Conservation (phyloP, 1,140 invertebrate species). For the Idris sp. region DNA sequence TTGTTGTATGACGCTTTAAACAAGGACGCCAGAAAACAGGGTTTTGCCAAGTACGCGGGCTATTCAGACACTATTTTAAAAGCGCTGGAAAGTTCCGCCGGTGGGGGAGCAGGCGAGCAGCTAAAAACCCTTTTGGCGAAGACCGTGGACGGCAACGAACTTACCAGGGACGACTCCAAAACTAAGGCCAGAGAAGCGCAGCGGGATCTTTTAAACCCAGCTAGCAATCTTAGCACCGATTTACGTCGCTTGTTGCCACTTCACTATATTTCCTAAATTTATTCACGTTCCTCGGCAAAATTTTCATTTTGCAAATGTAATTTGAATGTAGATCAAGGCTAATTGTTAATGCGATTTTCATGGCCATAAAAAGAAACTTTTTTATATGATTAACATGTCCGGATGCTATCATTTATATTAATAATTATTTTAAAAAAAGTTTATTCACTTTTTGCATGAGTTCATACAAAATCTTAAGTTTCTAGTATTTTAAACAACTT, state of each 20-base stretch:
- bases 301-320: constrained; percentile 6
- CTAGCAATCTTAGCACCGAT: constrained; percentile 67
- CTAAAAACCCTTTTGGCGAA: constrained; percentile 69
- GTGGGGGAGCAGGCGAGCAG: constrained; percentile 69
- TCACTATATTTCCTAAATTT: constrained; percentile 60
- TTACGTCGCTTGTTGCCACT: constrained; percentile 68
- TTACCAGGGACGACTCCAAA: constrained; percentile 71
- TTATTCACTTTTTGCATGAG: too few species aligned
- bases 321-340: constrained; percentile 9
- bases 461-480: too few species aligned
- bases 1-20: constrained; percentile 70
- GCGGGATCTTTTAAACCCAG: constrained; percentile 65
- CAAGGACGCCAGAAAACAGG: constrained; percentile 74
- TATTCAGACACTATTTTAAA: constrained; percentile 70
- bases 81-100: constrained; percentile 62
- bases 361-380: too few species aligned
- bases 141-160: constrained; percentile 65
- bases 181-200: constrained; percentile 52
- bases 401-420: too few species aligned
- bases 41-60: constrained; percentile 69
- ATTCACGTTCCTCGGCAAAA: constrained; percentile 3
- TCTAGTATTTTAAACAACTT: too few species aligned
- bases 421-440: too few species aligned
- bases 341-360: constrained; percentile 2
- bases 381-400: too few species aligned